Evolutionary conservation across 2,797 vertebrate genomes (phyloP).

Genomic region (Miichthys miiuy): DNA sequence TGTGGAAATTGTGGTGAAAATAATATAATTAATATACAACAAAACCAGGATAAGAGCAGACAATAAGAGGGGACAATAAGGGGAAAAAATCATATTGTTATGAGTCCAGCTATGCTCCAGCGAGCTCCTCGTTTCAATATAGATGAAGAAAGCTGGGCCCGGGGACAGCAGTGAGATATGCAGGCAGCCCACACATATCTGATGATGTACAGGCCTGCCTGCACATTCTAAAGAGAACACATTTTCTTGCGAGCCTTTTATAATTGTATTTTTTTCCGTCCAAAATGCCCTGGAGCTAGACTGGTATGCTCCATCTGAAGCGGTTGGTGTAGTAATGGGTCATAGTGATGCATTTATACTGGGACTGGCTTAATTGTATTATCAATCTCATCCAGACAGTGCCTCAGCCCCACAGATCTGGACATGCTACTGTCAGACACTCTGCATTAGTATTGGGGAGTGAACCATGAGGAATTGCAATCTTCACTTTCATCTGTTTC

Average conservation of each 20-base stretch:
- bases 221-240: constrained; percentile 85
- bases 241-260: constrained; percentile 83
- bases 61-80: constrained; percentile 76
- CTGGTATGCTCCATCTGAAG: constrained; percentile 84
- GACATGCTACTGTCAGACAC: constrained; percentile 79
- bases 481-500: constrained; percentile 72
- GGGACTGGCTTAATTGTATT: constrained; percentile 86
- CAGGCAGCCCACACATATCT: constrained; percentile 83
- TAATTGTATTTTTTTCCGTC: constrained; percentile 78
- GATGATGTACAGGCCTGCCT: constrained; percentile 85
- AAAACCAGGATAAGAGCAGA: constrained; percentile 67
- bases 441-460: constrained; percentile 68
- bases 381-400: constrained; percentile 86
- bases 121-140: constrained; percentile 81
- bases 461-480: constrained; percentile 68
- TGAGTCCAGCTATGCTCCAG: constrained; percentile 79
- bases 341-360: constrained; percentile 86
- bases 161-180: constrained; percentile 80
- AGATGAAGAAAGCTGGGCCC: constrained; percentile 81
- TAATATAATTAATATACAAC: constrained; percentile 60
- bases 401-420: constrained; percentile 80
- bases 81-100: constrained; percentile 71
- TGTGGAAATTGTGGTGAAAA: constrained; percentile 66
- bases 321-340: constrained; percentile 83
- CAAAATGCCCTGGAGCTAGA: constrained; percentile 82